phyloP scores from a whole-genome alignment of 2,888 invertebrate genomes.

The Lamellibrachia columna region DNA sequence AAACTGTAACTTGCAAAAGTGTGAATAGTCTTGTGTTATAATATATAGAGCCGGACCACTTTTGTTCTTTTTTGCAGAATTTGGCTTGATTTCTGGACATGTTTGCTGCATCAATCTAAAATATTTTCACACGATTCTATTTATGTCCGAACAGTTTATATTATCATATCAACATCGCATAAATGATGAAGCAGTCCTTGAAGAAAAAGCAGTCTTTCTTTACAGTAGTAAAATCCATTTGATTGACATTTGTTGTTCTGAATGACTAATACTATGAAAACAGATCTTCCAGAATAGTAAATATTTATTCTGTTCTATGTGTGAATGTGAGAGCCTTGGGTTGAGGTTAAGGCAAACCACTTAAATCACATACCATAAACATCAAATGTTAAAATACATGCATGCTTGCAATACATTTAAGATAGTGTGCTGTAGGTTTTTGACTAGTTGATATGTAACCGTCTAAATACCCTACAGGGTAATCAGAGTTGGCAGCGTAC shows the following conservation, averaged over 20 bases:
- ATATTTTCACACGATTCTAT: neutral
- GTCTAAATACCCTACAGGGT: neutral
- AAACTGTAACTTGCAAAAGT: too few relatives aligned
- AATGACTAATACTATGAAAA: neutral
- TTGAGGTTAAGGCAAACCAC: neutral
- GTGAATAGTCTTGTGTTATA: too few relatives aligned
- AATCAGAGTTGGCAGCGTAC: too few relatives aligned
- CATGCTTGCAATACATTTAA: neutral
- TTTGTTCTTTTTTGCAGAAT: too few relatives aligned
- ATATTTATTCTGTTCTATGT: neutral
- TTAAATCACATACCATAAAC: neutral
- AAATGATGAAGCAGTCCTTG: neutral
- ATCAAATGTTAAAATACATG: neutral
- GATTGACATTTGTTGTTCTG: neutral
- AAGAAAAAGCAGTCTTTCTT: neutral
- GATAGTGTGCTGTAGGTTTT: neutral
- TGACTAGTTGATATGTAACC: neutral
- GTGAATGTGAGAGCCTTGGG: neutral
- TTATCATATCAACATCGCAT: neutral
- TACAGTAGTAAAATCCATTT: neutral
- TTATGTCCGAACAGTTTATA: neutral
- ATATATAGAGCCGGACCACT: too few relatives aligned
- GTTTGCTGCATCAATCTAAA: neutral
- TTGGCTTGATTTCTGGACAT: neutral
- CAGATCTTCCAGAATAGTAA: neutral